A percentile compares a stretch with the other conserved stretches of the same genome.
These are phyloP conservation scores for Sceloporus tristichus DNA, from an alignment of 2,113 vertebrate species.

Conservation along the genomic window DNA sequence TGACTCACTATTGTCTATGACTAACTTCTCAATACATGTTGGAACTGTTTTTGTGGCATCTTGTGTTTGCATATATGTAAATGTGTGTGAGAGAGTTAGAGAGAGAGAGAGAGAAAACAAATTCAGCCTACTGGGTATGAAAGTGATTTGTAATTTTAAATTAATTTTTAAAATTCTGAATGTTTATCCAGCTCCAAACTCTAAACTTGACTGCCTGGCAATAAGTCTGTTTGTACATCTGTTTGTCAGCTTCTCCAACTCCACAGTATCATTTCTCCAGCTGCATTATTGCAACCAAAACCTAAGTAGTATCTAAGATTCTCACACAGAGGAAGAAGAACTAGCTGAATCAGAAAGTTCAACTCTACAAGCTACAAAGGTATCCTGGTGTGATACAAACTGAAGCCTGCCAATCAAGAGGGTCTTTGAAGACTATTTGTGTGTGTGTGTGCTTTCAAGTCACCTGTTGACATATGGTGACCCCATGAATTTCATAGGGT, in stretches of 20 bases:
- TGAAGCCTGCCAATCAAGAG: not conserved
- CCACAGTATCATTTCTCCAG: too few species aligned
- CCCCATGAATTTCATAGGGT: too few species aligned
- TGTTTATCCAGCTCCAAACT: not conserved
- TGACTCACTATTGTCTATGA: not conserved
- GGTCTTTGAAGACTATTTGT: not conserved
- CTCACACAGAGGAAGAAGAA: not conserved
- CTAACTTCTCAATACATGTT: not conserved
- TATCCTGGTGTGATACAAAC: not conserved
- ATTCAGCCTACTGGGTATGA: not conserved
- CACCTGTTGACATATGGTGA: too few species aligned
- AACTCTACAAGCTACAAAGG: not conserved
- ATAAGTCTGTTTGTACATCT: not conserved
- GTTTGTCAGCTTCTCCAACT: too few species aligned
- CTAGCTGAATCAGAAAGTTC: not conserved
- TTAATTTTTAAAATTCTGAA: not conserved
- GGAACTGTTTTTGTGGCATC: not conserved
- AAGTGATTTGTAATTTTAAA: not conserved
- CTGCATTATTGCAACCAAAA: too few species aligned
- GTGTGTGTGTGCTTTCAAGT: too few species aligned
- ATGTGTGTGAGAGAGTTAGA: too few species aligned
- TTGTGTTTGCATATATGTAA: not conserved
- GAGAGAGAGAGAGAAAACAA: too few species aligned
- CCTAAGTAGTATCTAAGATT: not conserved
- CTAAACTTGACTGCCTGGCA: not conserved